A percentile compares a stretch with the other conserved stretches of the same genome.
Evolutionary conservation across 2,888 invertebrate species (phyloP).

Genomic region (Drosophila neotestacea): DNA sequence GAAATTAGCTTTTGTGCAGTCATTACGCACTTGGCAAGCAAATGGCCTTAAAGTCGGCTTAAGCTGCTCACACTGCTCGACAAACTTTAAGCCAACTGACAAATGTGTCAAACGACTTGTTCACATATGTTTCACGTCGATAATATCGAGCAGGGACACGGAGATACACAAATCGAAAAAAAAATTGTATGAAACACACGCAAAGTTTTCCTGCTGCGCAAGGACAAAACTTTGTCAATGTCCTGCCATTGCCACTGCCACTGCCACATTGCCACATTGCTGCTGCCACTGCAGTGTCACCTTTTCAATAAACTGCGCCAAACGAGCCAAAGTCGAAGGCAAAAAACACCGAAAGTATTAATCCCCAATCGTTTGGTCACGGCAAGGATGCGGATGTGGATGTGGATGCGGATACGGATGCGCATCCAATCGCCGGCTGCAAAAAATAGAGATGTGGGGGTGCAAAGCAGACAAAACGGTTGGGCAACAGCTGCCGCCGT

Average conservation of each 20-base stretch:
- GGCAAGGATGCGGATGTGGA: slow-evolving; percentile 13
- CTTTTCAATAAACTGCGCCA: slow-evolving; percentile 79
- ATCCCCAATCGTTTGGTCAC: slow-evolving; percentile 74
- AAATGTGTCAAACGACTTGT: slow-evolving; percentile 81
- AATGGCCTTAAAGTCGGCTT: slow-evolving; percentile 31
- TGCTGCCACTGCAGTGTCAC: slow-evolving; percentile 67
- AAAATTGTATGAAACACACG: slow-evolving; percentile 29
- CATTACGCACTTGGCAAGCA: slow-evolving; percentile 15
- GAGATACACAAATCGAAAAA: neutral
- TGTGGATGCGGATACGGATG: slow-evolving; percentile 50
- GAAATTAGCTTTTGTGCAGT: slow-evolving; percentile 36
- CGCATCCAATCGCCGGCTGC: slow-evolving; percentile 61
- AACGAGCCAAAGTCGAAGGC: slow-evolving; percentile 46
- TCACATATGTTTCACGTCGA: slow-evolving; percentile 78
- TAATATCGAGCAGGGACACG: slow-evolving; percentile 63
- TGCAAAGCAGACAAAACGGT: slow-evolving; percentile 66
- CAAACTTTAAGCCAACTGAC: slow-evolving; percentile 76
- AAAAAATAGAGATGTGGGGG: neutral
- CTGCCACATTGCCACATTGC: neutral
- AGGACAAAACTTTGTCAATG: slow-evolving; percentile 66
- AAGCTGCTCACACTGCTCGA: slow-evolving; percentile 3
- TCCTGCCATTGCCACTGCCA: slow-evolving; percentile 34
- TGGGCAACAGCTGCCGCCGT: slow-evolving; percentile 68
- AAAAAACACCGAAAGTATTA: slow-evolving; percentile 67
- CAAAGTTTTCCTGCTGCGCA: slow-evolving; percentile 55